Conservation (phyloP, 2,113 vertebrate species). For the Mixornis gularis region DNA sequence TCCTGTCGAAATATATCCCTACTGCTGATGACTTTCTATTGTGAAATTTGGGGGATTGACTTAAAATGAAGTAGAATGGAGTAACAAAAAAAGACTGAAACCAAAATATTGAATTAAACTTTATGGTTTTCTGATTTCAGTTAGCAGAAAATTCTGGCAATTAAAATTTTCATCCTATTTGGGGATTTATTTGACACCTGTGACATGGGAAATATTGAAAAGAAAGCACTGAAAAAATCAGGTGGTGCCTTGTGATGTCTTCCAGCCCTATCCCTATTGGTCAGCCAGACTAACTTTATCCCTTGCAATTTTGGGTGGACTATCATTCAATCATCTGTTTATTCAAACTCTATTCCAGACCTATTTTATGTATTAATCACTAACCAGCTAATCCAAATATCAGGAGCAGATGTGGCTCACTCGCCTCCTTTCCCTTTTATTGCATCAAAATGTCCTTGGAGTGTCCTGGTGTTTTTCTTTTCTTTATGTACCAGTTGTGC, state of each 20-base stretch:
- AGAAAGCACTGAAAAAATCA: background rate
- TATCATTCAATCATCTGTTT: background rate
- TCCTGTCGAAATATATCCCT: background rate
- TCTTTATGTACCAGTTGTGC: background rate
- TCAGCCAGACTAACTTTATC: background rate
- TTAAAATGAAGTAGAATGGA: background rate
- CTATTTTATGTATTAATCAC: background rate
- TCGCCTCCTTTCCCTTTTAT: background rate
- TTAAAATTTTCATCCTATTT: background rate
- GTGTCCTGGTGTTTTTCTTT: slow-evolving; percentile 11
- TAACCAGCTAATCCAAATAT: background rate
- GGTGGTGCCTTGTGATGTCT: background rate
- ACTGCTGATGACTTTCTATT: background rate
- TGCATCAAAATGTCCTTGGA: background rate
- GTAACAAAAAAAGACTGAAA: background rate
- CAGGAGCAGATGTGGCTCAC: background rate
- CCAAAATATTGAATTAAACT: background rate
- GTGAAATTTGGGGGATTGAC: background rate
- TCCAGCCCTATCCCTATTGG: background rate
- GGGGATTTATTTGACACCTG: background rate
- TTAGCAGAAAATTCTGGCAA: background rate
- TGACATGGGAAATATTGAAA: background rate
- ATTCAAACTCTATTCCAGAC: background rate
- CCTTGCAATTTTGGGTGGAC: background rate
- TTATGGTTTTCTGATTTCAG: background rate